Percentiles rank a stretch among this genome's conserved stretches.
These are phyloP conservation scores for Propithecus perrieri DNA, from an alignment of 2,797 vertebrate genomes.

Conservation along the genomic window DNA sequence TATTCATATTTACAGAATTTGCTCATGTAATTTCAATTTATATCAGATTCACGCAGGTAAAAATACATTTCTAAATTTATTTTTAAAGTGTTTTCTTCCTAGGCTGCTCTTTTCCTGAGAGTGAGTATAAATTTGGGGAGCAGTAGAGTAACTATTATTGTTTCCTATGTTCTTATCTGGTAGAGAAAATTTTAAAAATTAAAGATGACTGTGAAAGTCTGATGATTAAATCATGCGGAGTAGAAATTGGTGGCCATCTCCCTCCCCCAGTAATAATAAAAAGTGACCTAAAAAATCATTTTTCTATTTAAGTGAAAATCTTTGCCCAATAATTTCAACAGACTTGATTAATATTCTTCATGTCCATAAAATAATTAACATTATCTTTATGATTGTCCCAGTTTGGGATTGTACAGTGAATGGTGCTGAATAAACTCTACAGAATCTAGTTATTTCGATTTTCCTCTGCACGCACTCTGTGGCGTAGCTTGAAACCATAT, in stretches of 20 bases:
- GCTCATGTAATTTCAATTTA: neutral
- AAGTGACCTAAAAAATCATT: neutral
- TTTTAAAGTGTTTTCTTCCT: neutral
- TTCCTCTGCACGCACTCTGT: fast-evolving
- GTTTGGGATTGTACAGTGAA: neutral
- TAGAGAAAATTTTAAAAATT: neutral
- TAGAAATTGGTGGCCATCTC: neutral
- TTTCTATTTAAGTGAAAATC: neutral
- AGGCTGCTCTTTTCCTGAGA: neutral
- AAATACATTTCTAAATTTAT: neutral
- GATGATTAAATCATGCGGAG: neutral
- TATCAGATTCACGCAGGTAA: neutral
- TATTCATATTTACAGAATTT: neutral
- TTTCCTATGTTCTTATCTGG: neutral
- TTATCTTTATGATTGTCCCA: neutral
- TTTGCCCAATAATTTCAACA: neutral
- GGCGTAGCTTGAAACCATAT: neutral
- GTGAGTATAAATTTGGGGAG: neutral
- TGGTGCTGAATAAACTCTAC: neutral
- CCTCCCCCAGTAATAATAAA: neutral
- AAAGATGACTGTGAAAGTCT: neutral
- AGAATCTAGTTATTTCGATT: neutral
- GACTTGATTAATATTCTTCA: neutral
- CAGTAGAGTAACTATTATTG: neutral
- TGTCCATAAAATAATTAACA: neutral